A percentile compares a stretch with the other conserved stretches of the same genome.
These are phyloP conservation scores for Villa cingulata DNA, from an alignment of 2,888 invertebrate species.

Conservation along the genomic window DNA sequence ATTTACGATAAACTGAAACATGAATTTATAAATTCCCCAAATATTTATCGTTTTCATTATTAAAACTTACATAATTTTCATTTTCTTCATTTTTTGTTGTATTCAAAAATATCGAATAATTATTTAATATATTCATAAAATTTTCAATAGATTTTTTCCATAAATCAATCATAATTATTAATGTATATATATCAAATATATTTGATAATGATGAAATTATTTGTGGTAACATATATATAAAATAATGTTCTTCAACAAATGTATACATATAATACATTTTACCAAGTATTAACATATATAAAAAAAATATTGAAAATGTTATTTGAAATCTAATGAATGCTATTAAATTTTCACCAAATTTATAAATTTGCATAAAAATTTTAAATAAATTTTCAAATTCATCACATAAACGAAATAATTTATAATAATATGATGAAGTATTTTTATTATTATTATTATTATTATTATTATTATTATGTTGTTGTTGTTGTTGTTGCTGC, in stretches of 20 bases:
- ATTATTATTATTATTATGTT: no score
- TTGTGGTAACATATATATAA: background rate
- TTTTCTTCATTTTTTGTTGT: background rate
- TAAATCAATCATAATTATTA: background rate
- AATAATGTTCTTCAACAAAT: background rate
- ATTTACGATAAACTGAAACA: no score
- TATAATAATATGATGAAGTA: background rate
- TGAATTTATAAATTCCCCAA: background rate
- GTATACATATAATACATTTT: background rate
- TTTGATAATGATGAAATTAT: background rate
- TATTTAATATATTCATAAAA: background rate
- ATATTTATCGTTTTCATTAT: background rate
- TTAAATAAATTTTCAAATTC: background rate
- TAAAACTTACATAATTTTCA: slow-evolving; percentile 1
- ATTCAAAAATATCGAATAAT: background rate
- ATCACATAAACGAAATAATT: slow-evolving; percentile 1
- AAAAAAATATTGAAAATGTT: background rate
- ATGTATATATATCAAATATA: background rate
- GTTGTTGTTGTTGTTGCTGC: no score
- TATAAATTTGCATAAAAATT: background rate
- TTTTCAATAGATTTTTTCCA: background rate
- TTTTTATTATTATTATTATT: no score
- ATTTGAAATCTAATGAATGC: slow-evolving; percentile 1
- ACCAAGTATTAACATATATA: background rate
- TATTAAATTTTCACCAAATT: slow-evolving; percentile 1